Evolutionary conservation across 1,140 invertebrate genomes (phyloP), one percentile per base, ranked within the genome.

Genomic region (Ceratosolen solmsi): DNA sequence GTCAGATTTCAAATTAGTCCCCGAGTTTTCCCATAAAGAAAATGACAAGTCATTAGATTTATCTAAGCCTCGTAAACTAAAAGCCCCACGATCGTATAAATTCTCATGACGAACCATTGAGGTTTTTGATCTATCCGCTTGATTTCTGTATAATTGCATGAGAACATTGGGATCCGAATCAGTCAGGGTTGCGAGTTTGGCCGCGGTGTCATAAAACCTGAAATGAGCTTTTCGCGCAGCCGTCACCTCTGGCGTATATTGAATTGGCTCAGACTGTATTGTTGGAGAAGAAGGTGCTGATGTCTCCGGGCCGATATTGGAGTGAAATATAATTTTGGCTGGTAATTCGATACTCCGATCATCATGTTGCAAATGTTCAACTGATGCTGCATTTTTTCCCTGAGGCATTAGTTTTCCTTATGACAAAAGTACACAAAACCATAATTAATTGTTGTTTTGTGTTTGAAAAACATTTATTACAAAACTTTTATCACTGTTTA

Each of bases 191-290:
- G 78, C 81, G 36, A 82, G 71, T 58, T 72, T 46, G 20, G 80
- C 79, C 7, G 81, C 86, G 41, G 82, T 68, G 22, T 86, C 87
- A 17, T 87, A 68, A 15, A 88, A 87, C 15, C 86, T 85, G 11
- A 90, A 82, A 79, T 91, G 89, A 41, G 85, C 87, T 1, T 84
- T 84, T 13, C 87, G 82, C 1, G 89, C 90, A 0, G 87, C 88
- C 4, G 78, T 72, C 0, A 90, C 89, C 82, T 90, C 90, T 22
- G 90, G 88, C 3, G 88, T 90, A 11, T 91, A 88, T 20, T 85
- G 80, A 2, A 88, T 88, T 9, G 88, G 87, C n/a, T 84, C 82
- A 36, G 88, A 88, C 7, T 41, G 36, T 33, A 46, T 1, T 4
- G 1, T 41, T 27, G 70, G 8, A 33, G 41, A 27, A 33, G 41